These are phyloP conservation scores for Babylonia areolata DNA, from an alignment of 1,140 invertebrate genomes.

Conservation along the genomic window DNA sequence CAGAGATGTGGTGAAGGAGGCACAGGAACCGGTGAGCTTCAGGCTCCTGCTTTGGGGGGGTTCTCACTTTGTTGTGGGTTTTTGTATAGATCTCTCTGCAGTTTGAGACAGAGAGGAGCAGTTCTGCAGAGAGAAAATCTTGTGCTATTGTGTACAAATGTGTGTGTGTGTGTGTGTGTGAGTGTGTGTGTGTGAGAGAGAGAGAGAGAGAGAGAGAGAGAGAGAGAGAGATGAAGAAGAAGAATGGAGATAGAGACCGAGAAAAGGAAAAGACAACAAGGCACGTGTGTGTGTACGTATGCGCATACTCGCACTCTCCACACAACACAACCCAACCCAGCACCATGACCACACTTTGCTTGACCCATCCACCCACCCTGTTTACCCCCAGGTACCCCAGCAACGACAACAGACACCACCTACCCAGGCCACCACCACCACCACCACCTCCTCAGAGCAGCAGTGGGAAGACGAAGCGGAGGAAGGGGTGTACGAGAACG, in stretches of 20 bases:
- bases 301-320: too few relatives aligned
- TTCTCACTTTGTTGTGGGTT: too few relatives aligned
- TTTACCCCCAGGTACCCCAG: too few relatives aligned
- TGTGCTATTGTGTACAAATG: background rate
- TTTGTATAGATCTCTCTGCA: too few relatives aligned
- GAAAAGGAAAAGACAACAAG: too few relatives aligned
- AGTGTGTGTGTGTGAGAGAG: background rate
- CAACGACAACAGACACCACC: constrained; percentile 23
- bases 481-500: constrained; percentile 69
- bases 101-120: background rate
- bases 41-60: too few relatives aligned
- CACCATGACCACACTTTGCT: too few relatives aligned
- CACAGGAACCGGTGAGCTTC: too few relatives aligned
- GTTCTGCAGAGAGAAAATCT: background rate
- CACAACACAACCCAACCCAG: too few relatives aligned
- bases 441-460: constrained; percentile 43
- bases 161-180: background rate
- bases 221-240: too few relatives aligned
- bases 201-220: background rate
- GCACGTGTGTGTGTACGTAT: background rate
- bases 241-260: too few relatives aligned
- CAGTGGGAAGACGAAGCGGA: constrained; percentile 56
- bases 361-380: too few relatives aligned
- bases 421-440: constrained; percentile 28
- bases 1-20: background rate